Conservation (phyloP, 2,888 invertebrate species). For the Mythimna lalbum region DNA sequence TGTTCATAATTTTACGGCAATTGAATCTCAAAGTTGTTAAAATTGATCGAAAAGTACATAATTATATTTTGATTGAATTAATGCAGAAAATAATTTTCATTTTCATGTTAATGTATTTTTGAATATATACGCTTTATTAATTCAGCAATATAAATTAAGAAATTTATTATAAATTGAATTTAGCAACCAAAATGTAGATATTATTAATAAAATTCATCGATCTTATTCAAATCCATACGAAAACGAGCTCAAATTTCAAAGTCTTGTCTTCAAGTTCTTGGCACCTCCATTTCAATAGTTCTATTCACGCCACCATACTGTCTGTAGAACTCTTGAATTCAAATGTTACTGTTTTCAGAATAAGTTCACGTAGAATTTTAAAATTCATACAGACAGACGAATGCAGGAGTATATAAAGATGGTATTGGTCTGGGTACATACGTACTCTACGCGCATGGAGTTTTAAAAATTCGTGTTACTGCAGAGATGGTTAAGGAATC, state of each 20-base stretch:
- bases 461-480: slow-evolving; percentile 32
- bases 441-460: slow-evolving; percentile 18
- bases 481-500: slow-evolving; percentile 14
- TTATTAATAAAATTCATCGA: slow-evolving; percentile 3
- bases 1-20: no score
- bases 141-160: background rate
- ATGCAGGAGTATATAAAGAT: slow-evolving; percentile 30
- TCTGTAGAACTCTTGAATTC: slow-evolving; percentile 52
- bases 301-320: slow-evolving; percentile 39
- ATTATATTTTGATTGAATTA: no score
- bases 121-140: background rate
- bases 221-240: slow-evolving; percentile 18
- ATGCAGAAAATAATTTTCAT: no score
- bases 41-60: no score
- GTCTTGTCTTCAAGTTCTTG: slow-evolving; percentile 25
- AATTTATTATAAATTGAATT: background rate
- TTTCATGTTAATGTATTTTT: no score
- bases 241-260: slow-evolving; percentile 10
- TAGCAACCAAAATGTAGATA: background rate
- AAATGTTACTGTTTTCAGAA: slow-evolving; percentile 55
- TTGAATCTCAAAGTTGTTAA: no score
- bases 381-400: slow-evolving; percentile 54
- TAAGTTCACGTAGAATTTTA: slow-evolving; percentile 59
- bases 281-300: slow-evolving; percentile 43
- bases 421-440: slow-evolving; percentile 28